A percentile compares a stretch with the other conserved stretches of the same genome.
Evolutionary conservation across 2,797 vertebrate genomes (phyloP).

Genomic region (Parauchenoglanis ngamensis): DNA sequence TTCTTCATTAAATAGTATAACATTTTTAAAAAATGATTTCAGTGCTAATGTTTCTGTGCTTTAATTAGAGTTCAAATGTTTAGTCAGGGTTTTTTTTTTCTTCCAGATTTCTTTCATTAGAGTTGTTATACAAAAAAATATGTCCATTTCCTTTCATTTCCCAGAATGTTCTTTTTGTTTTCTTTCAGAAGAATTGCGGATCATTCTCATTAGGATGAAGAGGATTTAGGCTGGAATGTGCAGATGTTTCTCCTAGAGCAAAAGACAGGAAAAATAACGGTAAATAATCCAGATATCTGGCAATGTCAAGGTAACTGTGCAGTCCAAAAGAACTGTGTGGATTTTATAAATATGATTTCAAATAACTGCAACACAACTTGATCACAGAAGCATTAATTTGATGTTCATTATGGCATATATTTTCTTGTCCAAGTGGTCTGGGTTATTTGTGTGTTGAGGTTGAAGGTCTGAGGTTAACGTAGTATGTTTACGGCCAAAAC

Average conservation of each 20-base stretch:
- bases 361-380: background rate
- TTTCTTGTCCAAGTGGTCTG: background rate
- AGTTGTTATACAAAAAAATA: constrained; percentile 4
- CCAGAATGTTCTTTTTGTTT: background rate
- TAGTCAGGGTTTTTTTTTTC: background rate
- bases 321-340: background rate
- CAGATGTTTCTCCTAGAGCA: constrained; percentile 69
- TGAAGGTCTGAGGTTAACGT: background rate
- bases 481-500: background rate
- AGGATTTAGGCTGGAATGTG: constrained; percentile 60
- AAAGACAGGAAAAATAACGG: constrained; percentile 42
- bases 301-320: background rate
- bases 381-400: background rate
- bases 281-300: background rate
- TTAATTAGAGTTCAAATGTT: constrained; percentile 5
- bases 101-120: constrained; percentile 2
- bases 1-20: background rate
- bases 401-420: background rate
- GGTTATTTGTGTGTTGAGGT: background rate
- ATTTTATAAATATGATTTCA: background rate
- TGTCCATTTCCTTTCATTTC: background rate
- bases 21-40: background rate
- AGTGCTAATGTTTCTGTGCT: background rate
- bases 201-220: constrained; percentile 41
- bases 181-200: constrained; percentile 12